Evolutionary conservation across 2,888 invertebrate species (phyloP), one percentile per base, ranked within the genome.

Genomic region (Chelonus formosanus): DNA sequence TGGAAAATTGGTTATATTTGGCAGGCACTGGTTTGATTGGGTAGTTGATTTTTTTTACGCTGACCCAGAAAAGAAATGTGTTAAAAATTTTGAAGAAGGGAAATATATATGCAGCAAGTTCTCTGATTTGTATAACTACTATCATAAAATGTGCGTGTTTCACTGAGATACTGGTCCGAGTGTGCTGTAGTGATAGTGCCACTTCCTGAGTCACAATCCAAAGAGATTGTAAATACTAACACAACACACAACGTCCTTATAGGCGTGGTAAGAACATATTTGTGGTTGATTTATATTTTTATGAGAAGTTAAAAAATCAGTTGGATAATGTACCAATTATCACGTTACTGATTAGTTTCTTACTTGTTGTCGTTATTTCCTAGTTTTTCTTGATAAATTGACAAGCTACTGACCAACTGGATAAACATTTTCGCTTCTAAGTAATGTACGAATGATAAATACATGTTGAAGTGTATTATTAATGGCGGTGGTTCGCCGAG

Each of bases 401-500:
- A 55, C 43, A 35, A 55, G 36, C 52, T 8, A 32, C 52, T n/a
- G n/a, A 32, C 31, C 57, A 57, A 57, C 57, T 57, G 57, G 44
- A 57, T 57, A 57, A 57, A 57, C 45, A 57, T 35, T n/a, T 40
- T 32, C 10, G 44, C 44, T 57, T 52, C 52, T 32, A 32, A 52
- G 52, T 52, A 52, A 10, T 47, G 44, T 36, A 44, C 4, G 43
- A 58, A 52, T 52, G 52, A 52, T 52, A 52, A 52, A 52, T 52
- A 52, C 31, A 52, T 52, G 32, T 32, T 32, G 52, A 32, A 52
- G 8, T 52, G 36, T 61, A 60, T 60, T 60, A 31, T 50, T n/a
- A 61, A 53, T 61, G 52, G 52, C 52, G 53, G 54, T 35, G 55
- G 53, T n/a, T 54, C 47, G 62, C 62, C 44, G 54, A 62, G 62